A percentile compares a stretch with the other conserved stretches of the same genome.
These are phyloP conservation scores for Harpagifer antarcticus DNA, from an alignment of 2,797 vertebrate species.

Conservation along the genomic window DNA sequence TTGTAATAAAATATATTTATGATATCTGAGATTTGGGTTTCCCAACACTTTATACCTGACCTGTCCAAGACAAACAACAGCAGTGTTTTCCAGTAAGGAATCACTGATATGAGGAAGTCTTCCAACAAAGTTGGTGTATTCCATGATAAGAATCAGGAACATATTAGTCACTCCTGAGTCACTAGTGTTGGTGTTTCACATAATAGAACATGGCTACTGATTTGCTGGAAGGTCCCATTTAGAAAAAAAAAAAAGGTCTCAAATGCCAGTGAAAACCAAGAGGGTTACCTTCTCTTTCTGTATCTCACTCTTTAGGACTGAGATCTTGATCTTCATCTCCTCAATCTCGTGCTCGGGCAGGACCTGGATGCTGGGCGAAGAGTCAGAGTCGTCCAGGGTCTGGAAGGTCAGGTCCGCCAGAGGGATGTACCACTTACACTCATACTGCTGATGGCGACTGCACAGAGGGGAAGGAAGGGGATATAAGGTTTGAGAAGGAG, in stretches of 20 bases:
- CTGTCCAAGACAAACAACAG: slow-evolving; percentile 29
- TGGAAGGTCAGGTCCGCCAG: slow-evolving; percentile 95
- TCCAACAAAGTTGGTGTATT: background rate
- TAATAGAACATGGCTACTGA: background rate
- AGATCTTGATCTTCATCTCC: slow-evolving; percentile 99
- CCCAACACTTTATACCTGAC: background rate
- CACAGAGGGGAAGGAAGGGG: background rate
- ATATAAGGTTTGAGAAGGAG: background rate
- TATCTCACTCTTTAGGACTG: slow-evolving; percentile 94
- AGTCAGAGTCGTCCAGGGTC: slow-evolving; percentile 92
- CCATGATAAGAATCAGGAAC: background rate
- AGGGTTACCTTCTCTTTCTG: slow-evolving; percentile 94
- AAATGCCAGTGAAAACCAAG: background rate
- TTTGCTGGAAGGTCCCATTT: background rate
- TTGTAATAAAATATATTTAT: too few relatives aligned
- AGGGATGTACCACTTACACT: slow-evolving; percentile 99
- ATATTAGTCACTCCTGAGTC: slow-evolving; percentile 1
- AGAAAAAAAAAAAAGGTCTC: too few relatives aligned
- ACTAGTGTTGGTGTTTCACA: slow-evolving; percentile 23
- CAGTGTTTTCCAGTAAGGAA: slow-evolving; percentile 14
- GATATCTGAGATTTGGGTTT: background rate
- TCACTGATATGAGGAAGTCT: background rate
- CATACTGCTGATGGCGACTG: slow-evolving; percentile 97
- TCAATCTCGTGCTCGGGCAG: slow-evolving; percentile 96
- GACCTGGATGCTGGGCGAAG: slow-evolving; percentile 91